Evolutionary conservation across 2,797 vertebrate species (phyloP), one percentile per base, ranked within the genome.

Genomic region (Eulemur mongoz): DNA sequence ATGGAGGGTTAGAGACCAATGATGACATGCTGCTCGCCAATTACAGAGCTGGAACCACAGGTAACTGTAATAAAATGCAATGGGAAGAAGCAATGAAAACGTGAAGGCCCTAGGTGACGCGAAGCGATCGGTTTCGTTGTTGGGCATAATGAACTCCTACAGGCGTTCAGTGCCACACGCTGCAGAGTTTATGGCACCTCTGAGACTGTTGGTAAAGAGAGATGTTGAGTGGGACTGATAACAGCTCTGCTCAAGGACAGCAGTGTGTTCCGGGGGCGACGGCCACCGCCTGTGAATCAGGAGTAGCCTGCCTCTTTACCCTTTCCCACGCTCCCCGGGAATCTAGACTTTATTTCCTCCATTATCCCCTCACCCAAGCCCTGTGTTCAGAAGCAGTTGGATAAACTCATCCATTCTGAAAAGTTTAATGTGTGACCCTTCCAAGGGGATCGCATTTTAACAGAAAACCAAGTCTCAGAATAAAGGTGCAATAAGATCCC

Each of bases 91-190:
- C 61, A 14, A 25, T 1, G 86, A 20, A 43, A 59, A 48, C 1
- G 48, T 7, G 52, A 35, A 61, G 78, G 67, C 65, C 83, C 73
- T n/a, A 17, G 57, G 38, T 27, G n/a, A 45, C 1, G 0, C 0
- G 35, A 79, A 69, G 35, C 0, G 0, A 40, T 25, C 20, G 61
- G 88, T 88, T 95, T 96, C 25, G 2, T 76, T 67, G n/a, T 5
- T 23, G 95, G 83, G 63, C 40, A 17, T 38, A 38, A 94, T 22
- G 75, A 89, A 27, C 89, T 94, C 80, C 67, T 57, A 13, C 57
- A 67, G 38, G 48, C 2, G 17, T 83, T 67, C 40, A 1, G 59
- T 70, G 83, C 69, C 59, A 4, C 32, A 1, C 3, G 8, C 38
- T 32, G 83, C 79, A 27, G 72, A 45, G 89, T 17, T 61, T 30